Percentiles rank a stretch among this genome's conserved stretches.
phyloP scores from a whole-genome alignment of 2,797 vertebrate species.

The Eulemur rubriventer region DNA sequence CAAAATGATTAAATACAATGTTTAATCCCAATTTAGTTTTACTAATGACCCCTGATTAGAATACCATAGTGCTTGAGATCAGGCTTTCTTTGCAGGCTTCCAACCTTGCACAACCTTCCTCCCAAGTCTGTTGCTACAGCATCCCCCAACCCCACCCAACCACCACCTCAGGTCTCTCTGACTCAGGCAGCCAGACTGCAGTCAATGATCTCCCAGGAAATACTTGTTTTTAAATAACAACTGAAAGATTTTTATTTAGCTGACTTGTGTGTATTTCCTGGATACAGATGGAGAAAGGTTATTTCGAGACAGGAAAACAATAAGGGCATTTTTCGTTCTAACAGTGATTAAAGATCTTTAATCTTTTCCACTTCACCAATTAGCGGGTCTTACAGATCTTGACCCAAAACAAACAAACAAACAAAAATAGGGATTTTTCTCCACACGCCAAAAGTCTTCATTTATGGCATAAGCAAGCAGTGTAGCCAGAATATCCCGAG shows the following conservation, averaged over 20 bases:
- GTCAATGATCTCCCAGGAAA: background rate
- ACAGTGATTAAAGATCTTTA: conserved; percentile 42
- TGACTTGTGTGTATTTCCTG: conserved; percentile 47
- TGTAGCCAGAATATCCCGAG: background rate
- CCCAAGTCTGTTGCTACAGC: background rate
- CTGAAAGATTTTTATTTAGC: conserved; percentile 53
- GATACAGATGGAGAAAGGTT: conserved; percentile 6
- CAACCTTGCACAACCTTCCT: background rate
- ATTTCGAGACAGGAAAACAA: conserved; percentile 60
- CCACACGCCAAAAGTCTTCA: background rate
- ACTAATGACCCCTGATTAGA: background rate
- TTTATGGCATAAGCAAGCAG: background rate
- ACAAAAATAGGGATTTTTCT: conserved; percentile 50
- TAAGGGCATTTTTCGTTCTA: conserved; percentile 57
- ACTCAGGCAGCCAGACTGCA: background rate
- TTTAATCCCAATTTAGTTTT: background rate
- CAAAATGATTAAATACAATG: background rate
- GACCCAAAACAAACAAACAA: conserved; percentile 52
- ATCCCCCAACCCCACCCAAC: no score
- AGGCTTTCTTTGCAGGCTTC: background rate
- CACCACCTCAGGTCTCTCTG: background rate
- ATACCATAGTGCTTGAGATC: background rate
- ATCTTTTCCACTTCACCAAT: conserved; percentile 26
- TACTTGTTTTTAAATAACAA: conserved; percentile 51
- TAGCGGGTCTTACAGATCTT: conserved; percentile 8